A percentile compares a stretch with the other conserved stretches of the same genome.
Evolutionary conservation across 2,888 invertebrate species (phyloP).

Genomic region (Standfussiana lucernea): DNA sequence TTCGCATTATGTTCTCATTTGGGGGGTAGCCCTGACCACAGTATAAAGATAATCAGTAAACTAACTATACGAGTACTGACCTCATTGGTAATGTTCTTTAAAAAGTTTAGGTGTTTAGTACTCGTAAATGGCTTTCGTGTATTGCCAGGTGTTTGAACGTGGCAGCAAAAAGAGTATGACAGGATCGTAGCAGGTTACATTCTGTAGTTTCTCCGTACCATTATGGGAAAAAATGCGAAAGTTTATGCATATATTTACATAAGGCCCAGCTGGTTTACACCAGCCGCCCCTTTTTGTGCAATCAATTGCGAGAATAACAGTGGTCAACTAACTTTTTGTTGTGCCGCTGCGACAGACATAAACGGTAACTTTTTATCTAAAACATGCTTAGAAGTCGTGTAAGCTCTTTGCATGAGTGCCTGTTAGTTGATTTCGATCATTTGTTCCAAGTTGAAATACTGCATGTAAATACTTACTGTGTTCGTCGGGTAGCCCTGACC

Average conservation of each 20-base stretch:
- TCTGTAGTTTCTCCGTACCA: background rate
- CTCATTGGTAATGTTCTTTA: background rate
- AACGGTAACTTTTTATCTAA: background rate
- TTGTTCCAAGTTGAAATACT: background rate
- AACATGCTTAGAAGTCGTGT: background rate
- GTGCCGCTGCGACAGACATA: background rate
- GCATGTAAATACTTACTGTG: background rate
- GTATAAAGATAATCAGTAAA: background rate
- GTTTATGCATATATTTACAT: too few relatives aligned
- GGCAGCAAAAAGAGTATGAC: background rate
- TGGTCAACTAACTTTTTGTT: too few relatives aligned
- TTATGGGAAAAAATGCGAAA: background rate
- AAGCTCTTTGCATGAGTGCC: background rate
- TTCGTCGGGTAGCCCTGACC: constrained; percentile 50
- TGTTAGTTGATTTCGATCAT: background rate
- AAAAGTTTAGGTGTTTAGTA: background rate
- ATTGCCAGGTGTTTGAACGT: background rate
- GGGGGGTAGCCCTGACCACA: constrained; percentile 47
- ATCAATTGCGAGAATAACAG: background rate
- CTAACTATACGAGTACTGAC: background rate
- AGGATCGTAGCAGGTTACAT: background rate
- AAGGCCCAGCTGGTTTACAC: too few relatives aligned
- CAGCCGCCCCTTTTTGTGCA: background rate
- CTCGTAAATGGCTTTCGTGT: background rate
- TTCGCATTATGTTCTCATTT: constrained; percentile 58